A percentile compares a stretch with the other conserved stretches of the same genome.
phyloP scores from a whole-genome alignment of 2,888 invertebrate genomes.

The Patella caerulea region DNA sequence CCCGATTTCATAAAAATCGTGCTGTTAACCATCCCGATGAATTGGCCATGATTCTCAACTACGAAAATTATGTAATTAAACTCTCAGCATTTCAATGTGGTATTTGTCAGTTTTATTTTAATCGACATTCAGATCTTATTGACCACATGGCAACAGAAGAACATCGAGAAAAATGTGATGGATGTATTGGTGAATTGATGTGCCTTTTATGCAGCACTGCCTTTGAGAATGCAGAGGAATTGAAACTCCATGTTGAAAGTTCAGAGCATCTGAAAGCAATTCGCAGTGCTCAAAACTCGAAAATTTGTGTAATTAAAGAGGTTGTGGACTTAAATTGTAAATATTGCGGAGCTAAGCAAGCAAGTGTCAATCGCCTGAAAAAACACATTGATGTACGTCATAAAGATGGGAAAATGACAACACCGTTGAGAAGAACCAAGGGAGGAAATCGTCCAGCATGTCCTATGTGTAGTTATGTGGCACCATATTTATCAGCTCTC shows the following conservation, averaged over 20 bases:
- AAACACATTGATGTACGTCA: constrained; percentile 56
- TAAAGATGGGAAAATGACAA: constrained; percentile 39
- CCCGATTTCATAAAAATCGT: constrained; percentile 86
- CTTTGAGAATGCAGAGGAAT: constrained; percentile 47
- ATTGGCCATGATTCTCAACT: constrained; percentile 79
- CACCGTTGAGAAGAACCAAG: constrained; percentile 39
- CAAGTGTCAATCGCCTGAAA: constrained; percentile 55
- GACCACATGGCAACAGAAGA: constrained; percentile 52
- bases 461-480: constrained; percentile 40
- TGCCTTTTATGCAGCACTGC: constrained; percentile 63
- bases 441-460: constrained; percentile 44
- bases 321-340: constrained; percentile 54
- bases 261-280: constrained; percentile 46
- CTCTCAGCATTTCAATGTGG: constrained; percentile 90
- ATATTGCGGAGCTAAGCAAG: constrained; percentile 56
- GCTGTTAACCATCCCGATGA: constrained; percentile 73
- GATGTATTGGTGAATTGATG: constrained; percentile 59
- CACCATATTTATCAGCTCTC: constrained; percentile 41
- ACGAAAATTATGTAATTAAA: constrained; percentile 83
- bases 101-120: constrained; percentile 87
- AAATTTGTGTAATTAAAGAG: constrained; percentile 61
- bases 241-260: constrained; percentile 56
- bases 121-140: constrained; percentile 79
- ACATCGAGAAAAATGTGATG: constrained; percentile 52
- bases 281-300: constrained; percentile 33